A percentile compares a stretch with the other conserved stretches of the same genome.
These are phyloP conservation scores for Balaeniceps rex DNA, from an alignment of 2,113 vertebrate genomes.

Conservation along the genomic window DNA sequence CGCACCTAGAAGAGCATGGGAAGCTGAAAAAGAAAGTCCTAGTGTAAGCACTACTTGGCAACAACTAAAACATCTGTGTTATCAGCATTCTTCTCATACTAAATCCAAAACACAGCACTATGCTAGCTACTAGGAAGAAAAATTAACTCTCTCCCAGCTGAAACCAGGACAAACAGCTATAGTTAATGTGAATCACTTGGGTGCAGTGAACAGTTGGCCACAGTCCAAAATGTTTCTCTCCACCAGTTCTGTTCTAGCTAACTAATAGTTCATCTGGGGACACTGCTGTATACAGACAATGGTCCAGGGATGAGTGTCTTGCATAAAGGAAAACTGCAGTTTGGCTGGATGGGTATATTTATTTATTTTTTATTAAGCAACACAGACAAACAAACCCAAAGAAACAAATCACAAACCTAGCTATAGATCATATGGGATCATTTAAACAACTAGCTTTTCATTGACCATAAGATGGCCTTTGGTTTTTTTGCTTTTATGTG, in stretches of 20 bases:
- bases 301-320: neutral
- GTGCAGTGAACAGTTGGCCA: neutral
- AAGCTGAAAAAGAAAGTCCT: no score
- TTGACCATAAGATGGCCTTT: neutral
- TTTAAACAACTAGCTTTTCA: neutral
- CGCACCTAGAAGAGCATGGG: no score
- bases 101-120: no score
- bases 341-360: neutral
- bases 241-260: neutral
- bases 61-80: no score
- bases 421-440: neutral
- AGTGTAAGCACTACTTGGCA: no score
- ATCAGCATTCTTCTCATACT: no score
- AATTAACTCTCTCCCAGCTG: no score
- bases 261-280: neutral
- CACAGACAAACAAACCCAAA: neutral
- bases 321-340: neutral
- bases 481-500: neutral
- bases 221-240: neutral
- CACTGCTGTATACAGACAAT: neutral
- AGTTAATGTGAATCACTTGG: slow-evolving; percentile 12
- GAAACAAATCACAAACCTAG: neutral
- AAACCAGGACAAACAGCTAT: no score
- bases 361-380: neutral
- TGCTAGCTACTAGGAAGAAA: no score